Base-by-base conservation (phyloP, 2,888 invertebrate genomes). In the Diarsia mendica region DNA sequence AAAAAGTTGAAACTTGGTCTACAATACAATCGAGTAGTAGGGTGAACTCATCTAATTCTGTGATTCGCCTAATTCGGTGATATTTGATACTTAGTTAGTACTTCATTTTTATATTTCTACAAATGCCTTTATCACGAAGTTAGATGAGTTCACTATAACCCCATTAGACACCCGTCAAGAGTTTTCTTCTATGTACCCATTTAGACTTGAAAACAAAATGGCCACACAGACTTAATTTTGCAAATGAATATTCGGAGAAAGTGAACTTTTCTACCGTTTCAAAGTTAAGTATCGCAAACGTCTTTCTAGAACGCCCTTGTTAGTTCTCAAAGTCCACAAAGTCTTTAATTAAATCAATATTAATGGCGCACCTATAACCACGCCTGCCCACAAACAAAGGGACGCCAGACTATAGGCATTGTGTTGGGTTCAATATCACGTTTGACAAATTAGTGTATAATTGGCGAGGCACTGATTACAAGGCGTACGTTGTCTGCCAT, bases 381-480 rank as follows among this genome's bases (percentile, higher is more conserved):
- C 64, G 28, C 79, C 51, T 53, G 33, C n/a, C 72, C 64, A 23
- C 67, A 60, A 51, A 82, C 82, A 85, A 82, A 70, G 70, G 28
- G 23, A 53, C 23, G 65, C 65, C n/a, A 44, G 81, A 51, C 67
- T 28, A n/a, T n/a, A 67, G 23, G 51, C 80, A 68, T 75, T 82
- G 82, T 84, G 61, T 53, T 67, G 39, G n/a, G 44, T 51, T 69
- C 67, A 58, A 63, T 55, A 65, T 67, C 69, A 28, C 81, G 81
- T 72, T 70, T 67, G 85, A 82, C 82, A 70, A 82, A 82, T 82
- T 81, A 81, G 55, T 77, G 70, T 67, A 65, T 82, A 85, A 82
- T 82, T 84, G 82, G 68, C 64, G n/a, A 46, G 33, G 63, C 44
- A 70, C 53, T 65, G 84, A 84, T 84, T 79, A 75, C 53, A n/a